Percentiles rank a stretch among this genome's conserved stretches.
phyloP scores from a whole-genome alignment of 2,888 invertebrate species.

The Drosophila multiciliata region DNA sequence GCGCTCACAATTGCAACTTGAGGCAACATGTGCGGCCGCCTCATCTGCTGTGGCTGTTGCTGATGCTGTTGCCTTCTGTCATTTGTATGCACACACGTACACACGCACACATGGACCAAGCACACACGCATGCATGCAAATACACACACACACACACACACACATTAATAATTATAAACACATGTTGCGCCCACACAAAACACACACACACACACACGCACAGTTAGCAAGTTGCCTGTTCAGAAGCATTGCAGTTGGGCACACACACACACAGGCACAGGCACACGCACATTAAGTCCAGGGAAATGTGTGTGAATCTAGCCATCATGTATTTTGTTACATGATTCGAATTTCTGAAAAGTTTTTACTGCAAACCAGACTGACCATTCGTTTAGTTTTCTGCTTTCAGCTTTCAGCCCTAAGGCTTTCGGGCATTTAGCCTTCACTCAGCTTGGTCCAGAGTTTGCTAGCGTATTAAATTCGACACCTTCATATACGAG shows the following conservation, averaged over 20 bases:
- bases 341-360: slow-evolving; percentile 81
- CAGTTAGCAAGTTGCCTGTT: not conserved
- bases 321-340: slow-evolving; percentile 76
- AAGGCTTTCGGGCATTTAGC: not conserved
- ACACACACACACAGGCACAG: not conserved
- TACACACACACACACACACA: slow-evolving; percentile 23
- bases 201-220: slow-evolving; percentile 20
- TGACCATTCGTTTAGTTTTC: slow-evolving; percentile 47
- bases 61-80: slow-evolving; percentile 17
- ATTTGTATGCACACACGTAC: slow-evolving; percentile 29
- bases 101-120: slow-evolving; percentile 8
- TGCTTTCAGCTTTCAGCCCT: slow-evolving; percentile 11
- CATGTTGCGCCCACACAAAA: slow-evolving; percentile 62
- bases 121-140: slow-evolving; percentile 21
- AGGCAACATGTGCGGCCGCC: slow-evolving; percentile 36
- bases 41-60: slow-evolving; percentile 20
- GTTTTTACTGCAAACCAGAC: slow-evolving; percentile 43
- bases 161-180: slow-evolving; percentile 76
- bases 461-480: slow-evolving; percentile 33
- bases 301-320: slow-evolving; percentile 41
- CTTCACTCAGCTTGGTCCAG: not conserved
- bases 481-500: slow-evolving; percentile 39
- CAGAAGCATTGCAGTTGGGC: slow-evolving; percentile 10
- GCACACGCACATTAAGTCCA: slow-evolving; percentile 2
- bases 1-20: slow-evolving; percentile 68